Conservation (phyloP, 2,113 vertebrate species). For the Eira barbara region DNA sequence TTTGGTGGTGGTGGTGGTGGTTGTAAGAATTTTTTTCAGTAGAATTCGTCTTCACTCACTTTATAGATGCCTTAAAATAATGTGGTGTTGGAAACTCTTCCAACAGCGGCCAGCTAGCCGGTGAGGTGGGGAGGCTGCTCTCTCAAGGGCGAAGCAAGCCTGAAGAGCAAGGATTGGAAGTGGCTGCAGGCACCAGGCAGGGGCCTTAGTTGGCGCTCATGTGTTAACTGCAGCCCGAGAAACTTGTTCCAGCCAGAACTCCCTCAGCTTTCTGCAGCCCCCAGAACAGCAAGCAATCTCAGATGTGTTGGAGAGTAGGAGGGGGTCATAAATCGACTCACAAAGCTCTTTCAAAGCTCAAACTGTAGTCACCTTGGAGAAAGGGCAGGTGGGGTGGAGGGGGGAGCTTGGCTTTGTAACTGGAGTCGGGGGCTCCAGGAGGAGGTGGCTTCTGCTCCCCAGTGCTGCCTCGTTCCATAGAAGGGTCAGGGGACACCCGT, state of each 20-base stretch:
- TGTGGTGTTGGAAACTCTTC: constrained; percentile 38
- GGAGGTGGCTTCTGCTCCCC: not conserved
- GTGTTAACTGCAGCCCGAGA: not conserved
- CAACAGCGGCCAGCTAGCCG: constrained; percentile 22
- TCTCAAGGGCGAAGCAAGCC: not conserved
- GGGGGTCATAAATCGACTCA: not conserved
- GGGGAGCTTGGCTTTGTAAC: not conserved
- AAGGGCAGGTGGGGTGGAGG: not conserved
- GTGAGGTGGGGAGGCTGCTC: not conserved
- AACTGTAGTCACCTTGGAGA: not conserved
- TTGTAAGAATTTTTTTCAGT: not conserved
- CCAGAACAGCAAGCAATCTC: not conserved
- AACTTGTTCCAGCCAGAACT: not conserved
- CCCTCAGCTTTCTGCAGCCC: not conserved
- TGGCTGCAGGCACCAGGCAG: not conserved
- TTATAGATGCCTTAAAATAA: constrained; percentile 60
- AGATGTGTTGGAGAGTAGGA: fast-evolving
- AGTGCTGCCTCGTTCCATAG: not conserved
- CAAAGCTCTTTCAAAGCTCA: not conserved
- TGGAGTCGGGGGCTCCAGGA: not conserved
- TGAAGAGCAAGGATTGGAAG: not conserved
- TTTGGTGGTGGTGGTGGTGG: no score
- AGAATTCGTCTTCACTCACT: constrained; percentile 54
- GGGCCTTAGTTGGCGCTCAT: not conserved
- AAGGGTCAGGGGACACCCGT: not conserved